These are phyloP conservation scores for Diloba caeruleocephala DNA, from an alignment of 2,888 invertebrate species.

Conservation along the genomic window DNA sequence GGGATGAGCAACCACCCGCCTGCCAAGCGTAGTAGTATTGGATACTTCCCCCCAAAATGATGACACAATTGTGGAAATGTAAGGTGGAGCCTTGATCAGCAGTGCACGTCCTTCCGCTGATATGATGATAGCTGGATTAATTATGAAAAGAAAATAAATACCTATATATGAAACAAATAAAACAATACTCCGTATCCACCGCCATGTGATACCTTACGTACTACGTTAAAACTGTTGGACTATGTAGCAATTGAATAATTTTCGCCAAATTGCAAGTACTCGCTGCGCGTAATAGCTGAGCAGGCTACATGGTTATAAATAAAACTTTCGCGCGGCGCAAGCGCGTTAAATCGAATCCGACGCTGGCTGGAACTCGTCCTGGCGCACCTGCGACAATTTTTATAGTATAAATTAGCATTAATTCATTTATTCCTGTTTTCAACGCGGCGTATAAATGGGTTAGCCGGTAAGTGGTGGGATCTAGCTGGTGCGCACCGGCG, in stretches of 20 bases:
- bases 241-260: constrained; percentile 30
- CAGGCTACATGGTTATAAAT: constrained; percentile 79
- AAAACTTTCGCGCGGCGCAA: constrained; percentile 83
- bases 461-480: constrained; percentile 86
- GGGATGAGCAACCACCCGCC: too few relatives aligned
- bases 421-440: constrained; percentile 88
- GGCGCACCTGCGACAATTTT: constrained; percentile 89
- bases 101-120: too few relatives aligned
- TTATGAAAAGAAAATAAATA: too few relatives aligned
- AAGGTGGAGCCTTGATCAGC: too few relatives aligned
- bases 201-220: too few relatives aligned
- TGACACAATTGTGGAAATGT: too few relatives aligned
- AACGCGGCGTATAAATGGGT: constrained; percentile 85
- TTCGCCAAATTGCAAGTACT: constrained; percentile 42
- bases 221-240: neutral
- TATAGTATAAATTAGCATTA: constrained; percentile 89
- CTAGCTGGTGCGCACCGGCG: constrained; percentile 69
- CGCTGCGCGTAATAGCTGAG: constrained; percentile 71
- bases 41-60: too few relatives aligned
- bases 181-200: too few relatives aligned
- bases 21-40: too few relatives aligned
- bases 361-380: constrained; percentile 85
- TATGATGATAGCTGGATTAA: too few relatives aligned
- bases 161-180: too few relatives aligned
- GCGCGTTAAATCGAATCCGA: constrained; percentile 87